Evolutionary conservation across 1,140 invertebrate genomes (phyloP), one percentile per base, ranked within the genome.

Genomic region (Drosophila baimaii): DNA sequence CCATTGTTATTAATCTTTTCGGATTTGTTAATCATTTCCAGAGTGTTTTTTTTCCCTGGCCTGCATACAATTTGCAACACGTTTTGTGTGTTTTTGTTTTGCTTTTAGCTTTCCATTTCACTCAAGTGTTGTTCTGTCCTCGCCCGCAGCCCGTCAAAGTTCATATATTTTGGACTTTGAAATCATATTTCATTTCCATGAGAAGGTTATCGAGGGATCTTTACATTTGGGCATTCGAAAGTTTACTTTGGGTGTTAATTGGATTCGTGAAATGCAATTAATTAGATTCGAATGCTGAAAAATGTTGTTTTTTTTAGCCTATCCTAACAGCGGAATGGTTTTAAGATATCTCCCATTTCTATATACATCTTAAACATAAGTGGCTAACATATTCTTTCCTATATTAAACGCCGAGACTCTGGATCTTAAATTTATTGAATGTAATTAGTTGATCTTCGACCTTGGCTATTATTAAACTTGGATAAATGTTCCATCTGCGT

Each of bases 11-110:
- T 85, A 81, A 85, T 75, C 63, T 70, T 64, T 70, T 64, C 23
- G 31, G 58, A 55, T 72, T 59, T 79, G 58, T 33, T 71, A 68
- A 66, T 78, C 49, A 44, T 52, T 33, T 65, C 12, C 57, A 54
- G 29, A 68, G 65, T 33, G 61, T 58, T 37, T 43, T 69, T 74
- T 21, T 75, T n/a, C n/a, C 12, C 41, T 54, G 47, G 62, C 75
- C 76, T 84, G 72, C 72, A 75, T 65, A 75, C 82, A 81, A 85
- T 85, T 85, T 86, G 81, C 74, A 74, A 69, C 82, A 86, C 81
- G 82, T 81, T 77, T 84, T 56, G 35, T 65, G 37, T 33, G 47
- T 41, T 66, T 85, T 54, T 47, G 61, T 56, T 66, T 71, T 63
- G 41, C 54, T 63, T 25, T 77, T 25, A 66, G 65, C 81, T 84